Evolutionary conservation across 2,113 vertebrate genomes (phyloP).

Genomic region (Phrynosoma platyrhinos): DNA sequence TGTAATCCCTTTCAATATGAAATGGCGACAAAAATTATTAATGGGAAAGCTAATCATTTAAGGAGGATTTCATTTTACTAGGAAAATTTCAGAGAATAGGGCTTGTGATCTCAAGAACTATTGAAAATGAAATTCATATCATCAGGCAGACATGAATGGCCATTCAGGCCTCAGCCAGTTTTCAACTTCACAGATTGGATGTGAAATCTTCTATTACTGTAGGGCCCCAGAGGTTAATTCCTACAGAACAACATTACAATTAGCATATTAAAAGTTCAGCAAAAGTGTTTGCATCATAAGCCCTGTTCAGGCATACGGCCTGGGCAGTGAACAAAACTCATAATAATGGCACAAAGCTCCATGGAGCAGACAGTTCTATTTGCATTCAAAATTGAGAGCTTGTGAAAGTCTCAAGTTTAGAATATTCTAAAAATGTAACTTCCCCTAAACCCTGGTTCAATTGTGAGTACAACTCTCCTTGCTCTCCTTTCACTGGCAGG

Average conservation of each 20-base stretch:
- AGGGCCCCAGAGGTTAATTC: background rate
- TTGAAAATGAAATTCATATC: conserved; percentile 1
- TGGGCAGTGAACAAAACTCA: background rate
- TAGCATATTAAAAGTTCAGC: conserved; percentile 3
- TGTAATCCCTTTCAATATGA: background rate
- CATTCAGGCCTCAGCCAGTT: background rate
- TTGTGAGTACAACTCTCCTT: too few relatives aligned
- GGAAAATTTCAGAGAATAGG: background rate
- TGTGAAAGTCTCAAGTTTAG: too few relatives aligned
- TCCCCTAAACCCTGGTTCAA: too few relatives aligned
- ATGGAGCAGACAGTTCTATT: too few relatives aligned
- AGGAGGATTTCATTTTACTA: conserved; percentile 3
- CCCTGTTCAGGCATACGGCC: background rate
- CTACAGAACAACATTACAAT: conserved; percentile 9
- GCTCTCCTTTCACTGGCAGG: too few relatives aligned
- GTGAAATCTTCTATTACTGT: background rate
- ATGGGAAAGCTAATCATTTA: conserved; percentile 5
- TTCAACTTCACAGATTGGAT: background rate
- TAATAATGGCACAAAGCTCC: too few relatives aligned
- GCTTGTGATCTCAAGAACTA: background rate
- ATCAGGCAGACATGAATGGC: background rate
- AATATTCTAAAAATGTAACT: too few relatives aligned
- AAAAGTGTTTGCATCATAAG: background rate
- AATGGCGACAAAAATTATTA: background rate
- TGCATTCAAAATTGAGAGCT: too few relatives aligned